Conservation (phyloP, 2,797 vertebrate species). For the Falco naumanni region DNA sequence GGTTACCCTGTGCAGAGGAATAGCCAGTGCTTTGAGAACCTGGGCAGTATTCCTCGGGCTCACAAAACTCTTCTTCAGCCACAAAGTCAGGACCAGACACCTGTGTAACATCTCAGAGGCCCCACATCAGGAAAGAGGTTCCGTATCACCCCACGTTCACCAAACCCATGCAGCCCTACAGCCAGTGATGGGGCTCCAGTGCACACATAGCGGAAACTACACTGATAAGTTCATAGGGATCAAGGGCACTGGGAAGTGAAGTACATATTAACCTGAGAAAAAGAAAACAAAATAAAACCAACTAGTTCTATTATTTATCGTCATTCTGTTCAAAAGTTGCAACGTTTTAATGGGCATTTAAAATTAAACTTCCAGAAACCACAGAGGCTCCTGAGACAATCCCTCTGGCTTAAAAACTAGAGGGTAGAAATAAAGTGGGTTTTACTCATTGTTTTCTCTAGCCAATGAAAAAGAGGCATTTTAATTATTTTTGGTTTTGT, state of each 20-base stretch:
- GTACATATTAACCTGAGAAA: not conserved
- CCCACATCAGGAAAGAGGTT: not conserved
- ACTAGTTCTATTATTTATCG: not conserved
- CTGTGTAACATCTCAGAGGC: not conserved
- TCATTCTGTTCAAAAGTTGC: not conserved
- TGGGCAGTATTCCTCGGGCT: not conserved
- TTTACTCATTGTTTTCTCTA: not conserved
- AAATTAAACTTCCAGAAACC: not conserved
- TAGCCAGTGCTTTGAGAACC: not conserved
- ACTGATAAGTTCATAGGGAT: not conserved
- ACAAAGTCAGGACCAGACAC: not conserved
- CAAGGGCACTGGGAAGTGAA: not conserved
- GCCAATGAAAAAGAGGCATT: not conserved
- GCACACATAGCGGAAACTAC: no score
- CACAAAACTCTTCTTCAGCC: not conserved
- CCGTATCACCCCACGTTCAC: no score
- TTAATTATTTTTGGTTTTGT: not conserved
- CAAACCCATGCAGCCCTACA: rapidly evolving
- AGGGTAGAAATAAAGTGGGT: not conserved
- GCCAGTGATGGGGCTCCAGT: not conserved
- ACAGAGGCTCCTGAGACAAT: not conserved
- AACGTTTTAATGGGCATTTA: not conserved
- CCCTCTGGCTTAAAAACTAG: not conserved
- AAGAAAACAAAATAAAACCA: not conserved
- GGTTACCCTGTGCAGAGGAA: not conserved